Base-by-base conservation (phyloP, 2,888 invertebrate genomes). In the Epinotia bilunana region DNA sequence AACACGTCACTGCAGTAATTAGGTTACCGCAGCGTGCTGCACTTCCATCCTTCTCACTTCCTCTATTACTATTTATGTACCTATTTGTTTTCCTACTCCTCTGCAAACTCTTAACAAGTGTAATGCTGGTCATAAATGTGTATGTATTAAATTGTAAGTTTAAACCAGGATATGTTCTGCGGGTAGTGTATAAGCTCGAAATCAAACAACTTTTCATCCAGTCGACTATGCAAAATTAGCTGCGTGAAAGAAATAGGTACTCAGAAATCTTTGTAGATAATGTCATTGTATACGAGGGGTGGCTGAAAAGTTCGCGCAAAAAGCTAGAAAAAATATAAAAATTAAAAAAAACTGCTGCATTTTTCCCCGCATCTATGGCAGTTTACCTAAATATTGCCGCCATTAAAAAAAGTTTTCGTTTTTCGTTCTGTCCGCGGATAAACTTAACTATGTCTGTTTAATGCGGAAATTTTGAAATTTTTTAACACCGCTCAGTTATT, bases 21-120 rank as follows among this genome's bases (percentile, higher is more conserved):
- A 78, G 82, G 81, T 81, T 80, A 81, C 68, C 74, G 62, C 80
- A 73, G 80, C 81, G 79, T 82, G 83, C 80, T 78, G 43, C 64
- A 65, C 63, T 63, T 73, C 64, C 68, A 68, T 39, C 57, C 57
- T 65, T 72, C 67, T 61, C 23, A 28, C 53, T 73, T 67, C 73
- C 73, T 39, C 20, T 61, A 61, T 73, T 58, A 64, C 13, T 49
- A 61, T 53, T 62, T 61, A 58, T 43, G 43, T 72, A n/a, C n/a
- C n/a, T n/a, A 64, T 57, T 33, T 33, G 57, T 28, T 58, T 55
- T 46, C 57, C 58, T 69, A 4, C 53, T 65, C 65, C 23, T 28
- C 53, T 33, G 23, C 65, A 53, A 12, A 9, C 23, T 53, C 0
- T 53, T 28, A 9, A 33, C 33, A 6, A n/a, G 28, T 65, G 12